Conservation (phyloP, 2,113 vertebrate species). For the Pelvicachromis taeniatus region DNA sequence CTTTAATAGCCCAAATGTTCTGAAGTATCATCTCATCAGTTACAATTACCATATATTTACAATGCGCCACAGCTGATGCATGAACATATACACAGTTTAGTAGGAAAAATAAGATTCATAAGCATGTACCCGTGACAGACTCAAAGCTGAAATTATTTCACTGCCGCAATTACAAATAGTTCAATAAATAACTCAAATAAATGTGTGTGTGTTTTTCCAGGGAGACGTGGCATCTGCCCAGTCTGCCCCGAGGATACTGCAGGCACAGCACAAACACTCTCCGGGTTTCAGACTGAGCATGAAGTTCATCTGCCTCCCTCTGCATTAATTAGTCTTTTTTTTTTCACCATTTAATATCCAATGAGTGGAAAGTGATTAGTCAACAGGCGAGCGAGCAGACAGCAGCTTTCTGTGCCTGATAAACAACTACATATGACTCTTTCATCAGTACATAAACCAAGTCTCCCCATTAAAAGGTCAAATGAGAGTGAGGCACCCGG, state of each 20-base stretch:
- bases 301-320: not conserved
- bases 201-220: not conserved
- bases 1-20: not conserved
- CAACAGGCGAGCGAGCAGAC: not conserved
- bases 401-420: not conserved
- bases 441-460: not conserved
- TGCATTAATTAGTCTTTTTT: not conserved
- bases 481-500: not conserved
- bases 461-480: not conserved
- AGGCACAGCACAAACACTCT: not conserved
- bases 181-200: conserved; percentile 5
- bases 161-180: not conserved
- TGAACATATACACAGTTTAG: not conserved
- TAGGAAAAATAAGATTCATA: not conserved
- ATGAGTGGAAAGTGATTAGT: not conserved
- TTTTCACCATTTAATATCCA: not conserved
- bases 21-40: not conserved
- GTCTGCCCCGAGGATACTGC: not conserved
- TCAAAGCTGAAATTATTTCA: not conserved
- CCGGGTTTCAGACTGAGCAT: conserved; percentile 4
- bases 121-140: not conserved
- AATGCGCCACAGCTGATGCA: not conserved
- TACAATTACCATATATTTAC: not conserved
- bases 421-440: not conserved
- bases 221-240: not conserved